Conservation (phyloP, 2,888 invertebrate genomes). For the Tetragonisca angustula region DNA sequence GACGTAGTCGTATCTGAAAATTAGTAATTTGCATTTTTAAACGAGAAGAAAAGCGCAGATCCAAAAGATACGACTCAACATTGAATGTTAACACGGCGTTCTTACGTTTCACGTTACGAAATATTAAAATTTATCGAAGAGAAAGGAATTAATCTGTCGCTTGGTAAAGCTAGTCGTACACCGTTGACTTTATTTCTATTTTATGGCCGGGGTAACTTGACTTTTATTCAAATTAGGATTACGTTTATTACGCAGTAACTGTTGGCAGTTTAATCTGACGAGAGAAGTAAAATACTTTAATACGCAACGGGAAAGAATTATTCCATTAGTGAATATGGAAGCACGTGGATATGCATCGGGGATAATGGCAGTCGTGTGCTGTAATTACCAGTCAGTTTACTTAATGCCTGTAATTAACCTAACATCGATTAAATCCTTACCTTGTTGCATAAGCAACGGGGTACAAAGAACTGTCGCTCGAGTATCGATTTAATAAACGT, state of each 20-base stretch:
- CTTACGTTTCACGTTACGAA: no score
- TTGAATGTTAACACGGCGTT: no score
- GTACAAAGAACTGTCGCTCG: not conserved
- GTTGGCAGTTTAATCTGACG: not conserved
- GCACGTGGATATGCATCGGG: slow-evolving; percentile 11
- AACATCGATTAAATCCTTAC: slow-evolving; percentile 11
- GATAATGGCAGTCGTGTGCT: slow-evolving; percentile 6
- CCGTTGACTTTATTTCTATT: no score
- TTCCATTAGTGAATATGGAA: slow-evolving; percentile 30
- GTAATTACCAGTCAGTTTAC: slow-evolving; percentile 25
- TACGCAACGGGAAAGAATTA: slow-evolving; percentile 16
- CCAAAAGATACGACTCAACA: no score
- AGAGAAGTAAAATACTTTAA: not conserved
- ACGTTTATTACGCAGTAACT: slow-evolving; percentile 6
- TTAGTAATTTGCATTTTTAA: no score
- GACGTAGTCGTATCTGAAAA: no score
- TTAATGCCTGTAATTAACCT: slow-evolving; percentile 38
- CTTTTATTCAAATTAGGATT: no score
- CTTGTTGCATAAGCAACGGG: slow-evolving; percentile 5
- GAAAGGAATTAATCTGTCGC: no score
- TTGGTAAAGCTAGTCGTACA: no score
- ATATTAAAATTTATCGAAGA: no score
- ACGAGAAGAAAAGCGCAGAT: no score
- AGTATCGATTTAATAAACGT: not conserved
- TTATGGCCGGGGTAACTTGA: no score